Base-by-base conservation (phyloP, 1,140 invertebrate genomes). In the Drosophila serrata region DNA sequence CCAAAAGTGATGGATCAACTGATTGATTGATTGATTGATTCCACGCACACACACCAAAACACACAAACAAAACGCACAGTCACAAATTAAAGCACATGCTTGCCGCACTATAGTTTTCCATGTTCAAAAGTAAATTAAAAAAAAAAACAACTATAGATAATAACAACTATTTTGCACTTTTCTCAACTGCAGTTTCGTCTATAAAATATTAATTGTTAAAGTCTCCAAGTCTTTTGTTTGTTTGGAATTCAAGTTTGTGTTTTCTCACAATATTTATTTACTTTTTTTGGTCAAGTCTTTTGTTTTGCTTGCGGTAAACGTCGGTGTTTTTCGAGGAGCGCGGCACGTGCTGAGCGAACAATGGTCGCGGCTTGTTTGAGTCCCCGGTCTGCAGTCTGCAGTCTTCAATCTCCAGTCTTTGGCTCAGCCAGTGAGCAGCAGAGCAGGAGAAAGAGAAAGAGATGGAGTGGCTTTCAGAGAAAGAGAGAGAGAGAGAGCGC, bases 361-460 rank as follows among this genome's bases (percentile, higher is more conserved):
- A 88, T 88, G 84, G 76, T 87, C 84, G 84, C 75, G 72, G 80
- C 75, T 80, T 88, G 76, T 87, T 88, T 87, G 84, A 88, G 75
- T 35, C 59, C 33, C 37, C 46, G 24, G 24, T 49, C 27, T 49
- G 6, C 53, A 39, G 53, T 37, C 51, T 53, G 2, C 49, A 55
- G 48, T 49, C 46, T 29, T 1, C 46, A 48, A 29, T 51, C 49
- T 53, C 0, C 55, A 24, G 37, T 22, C 33, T 17, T 63, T 15
- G 37, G 22, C 37, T 46, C 60, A 6, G 45, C 64, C 58, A 49
- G 19, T 29, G n/a, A 24, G 45, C 19, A 27, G 53, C 33, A 15
- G 53, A 55, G 57, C 49, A 15, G 49, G 31, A 53, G 55, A 67
- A 64, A 48, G 37, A 43, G 62, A 73, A 40, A 58, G 48, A 53